Percentiles rank a stretch among this genome's conserved stretches.
Evolutionary conservation across 2,888 invertebrate genomes (phyloP).

Genomic region (Hypercompe scribonia): DNA sequence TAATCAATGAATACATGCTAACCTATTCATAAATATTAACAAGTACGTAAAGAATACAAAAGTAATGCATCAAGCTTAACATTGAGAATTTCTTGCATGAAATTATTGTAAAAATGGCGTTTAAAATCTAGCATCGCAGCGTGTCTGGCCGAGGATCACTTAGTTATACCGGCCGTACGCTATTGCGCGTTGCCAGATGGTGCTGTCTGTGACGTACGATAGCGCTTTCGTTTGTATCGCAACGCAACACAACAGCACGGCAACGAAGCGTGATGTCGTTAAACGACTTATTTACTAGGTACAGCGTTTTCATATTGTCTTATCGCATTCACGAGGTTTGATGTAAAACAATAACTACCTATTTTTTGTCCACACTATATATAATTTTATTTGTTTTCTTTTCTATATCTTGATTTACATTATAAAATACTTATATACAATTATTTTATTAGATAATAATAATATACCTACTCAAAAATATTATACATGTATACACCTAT

Average conservation of each 20-base stretch:
- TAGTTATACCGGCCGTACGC: neutral
- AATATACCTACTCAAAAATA: neutral
- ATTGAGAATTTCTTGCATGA: neutral
- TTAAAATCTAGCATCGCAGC: neutral
- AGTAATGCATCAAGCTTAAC: neutral
- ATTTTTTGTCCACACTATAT: neutral
- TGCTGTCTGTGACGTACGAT: slow-evolving; percentile 7
- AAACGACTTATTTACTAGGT: neutral
- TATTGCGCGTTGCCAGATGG: slow-evolving; percentile 26
- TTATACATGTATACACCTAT: neutral
- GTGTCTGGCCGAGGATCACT: neutral
- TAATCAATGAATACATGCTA: neutral
- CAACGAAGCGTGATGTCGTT: neutral
- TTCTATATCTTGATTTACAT: neutral
- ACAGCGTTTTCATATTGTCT: neutral
- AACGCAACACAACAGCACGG: neutral
- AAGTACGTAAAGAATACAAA: neutral
- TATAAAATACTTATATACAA: neutral
- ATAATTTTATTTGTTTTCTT: neutral
- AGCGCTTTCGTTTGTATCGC: neutral
- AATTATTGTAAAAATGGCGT: neutral
- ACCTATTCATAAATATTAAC: neutral
- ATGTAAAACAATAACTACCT: neutral
- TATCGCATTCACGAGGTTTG: neutral
- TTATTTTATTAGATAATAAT: neutral